Percentiles rank a stretch among this genome's conserved stretches.
These are phyloP conservation scores for Sus scrofa DNA, from an alignment of 2,113 vertebrate genomes.

Conservation along the genomic window T2T-Sscrofa CM000828.6:22573001-22573500, in stretches of 20 bases:
- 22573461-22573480: constrained; percentile 91
- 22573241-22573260: constrained; percentile 93
- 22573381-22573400: constrained; percentile 94
- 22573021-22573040: constrained; percentile 97
- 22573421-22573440: constrained; percentile 93
- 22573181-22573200: constrained; percentile 96
- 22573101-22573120: constrained; percentile 98
- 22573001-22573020: background rate
- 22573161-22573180: constrained; percentile 96
- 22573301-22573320: constrained; percentile 95
- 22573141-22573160: constrained; percentile 96
- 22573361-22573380: constrained; percentile 91
- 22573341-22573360: constrained; percentile 93
- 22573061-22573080: constrained; percentile 96
- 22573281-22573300: constrained; percentile 93
- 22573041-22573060: constrained; percentile 99
- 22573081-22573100: constrained; percentile 96
- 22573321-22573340: constrained; percentile 95
- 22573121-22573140: constrained; percentile 94
- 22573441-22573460: constrained; percentile 96
- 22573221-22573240: constrained; percentile 96
- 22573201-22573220: constrained; percentile 96
- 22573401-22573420: constrained; percentile 91
- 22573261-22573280: constrained; percentile 89
- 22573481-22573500: constrained; percentile 89